Conservation (phyloP, 2,113 vertebrate genomes). For the Ceratotherium simum region DNA sequence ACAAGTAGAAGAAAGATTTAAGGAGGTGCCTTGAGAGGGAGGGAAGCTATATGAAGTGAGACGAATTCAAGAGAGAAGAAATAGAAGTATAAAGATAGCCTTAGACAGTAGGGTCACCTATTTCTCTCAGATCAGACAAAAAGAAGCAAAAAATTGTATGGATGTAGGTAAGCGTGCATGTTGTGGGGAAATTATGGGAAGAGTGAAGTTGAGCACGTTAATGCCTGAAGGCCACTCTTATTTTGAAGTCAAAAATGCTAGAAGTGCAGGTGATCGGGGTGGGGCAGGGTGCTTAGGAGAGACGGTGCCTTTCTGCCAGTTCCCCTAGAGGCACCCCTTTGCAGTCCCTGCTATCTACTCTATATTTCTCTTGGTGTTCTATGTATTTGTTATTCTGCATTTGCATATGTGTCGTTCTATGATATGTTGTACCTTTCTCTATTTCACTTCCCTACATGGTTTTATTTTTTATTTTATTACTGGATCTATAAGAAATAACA, state of each 20-base stretch:
- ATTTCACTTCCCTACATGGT: not conserved
- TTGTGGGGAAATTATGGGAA: not conserved
- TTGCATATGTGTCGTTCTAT: not conserved
- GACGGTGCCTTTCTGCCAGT: not conserved
- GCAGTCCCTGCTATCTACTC: not conserved
- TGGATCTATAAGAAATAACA: not conserved
- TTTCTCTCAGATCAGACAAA: not conserved
- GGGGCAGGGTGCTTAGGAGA: not conserved
- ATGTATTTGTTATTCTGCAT: not conserved
- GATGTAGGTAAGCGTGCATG: not conserved
- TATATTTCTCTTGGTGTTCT: not conserved
- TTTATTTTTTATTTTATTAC: not conserved
- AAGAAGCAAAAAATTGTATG: not conserved
- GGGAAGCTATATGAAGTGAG: not conserved
- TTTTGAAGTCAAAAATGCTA: not conserved
- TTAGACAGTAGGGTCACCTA: not conserved
- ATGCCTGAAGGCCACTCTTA: not conserved
- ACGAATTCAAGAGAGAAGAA: not conserved
- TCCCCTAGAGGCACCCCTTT: not conserved
- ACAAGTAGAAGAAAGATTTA: not conserved
- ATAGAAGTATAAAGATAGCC: not conserved
- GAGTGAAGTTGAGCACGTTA: not conserved
- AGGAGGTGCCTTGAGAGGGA: not conserved
- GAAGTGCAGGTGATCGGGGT: not conserved
- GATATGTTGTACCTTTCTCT: not conserved